These are phyloP conservation scores for Hydrochoerus hydrochaeris DNA, from an alignment of 2,113 vertebrate species.

Conservation along the genomic window DNA sequence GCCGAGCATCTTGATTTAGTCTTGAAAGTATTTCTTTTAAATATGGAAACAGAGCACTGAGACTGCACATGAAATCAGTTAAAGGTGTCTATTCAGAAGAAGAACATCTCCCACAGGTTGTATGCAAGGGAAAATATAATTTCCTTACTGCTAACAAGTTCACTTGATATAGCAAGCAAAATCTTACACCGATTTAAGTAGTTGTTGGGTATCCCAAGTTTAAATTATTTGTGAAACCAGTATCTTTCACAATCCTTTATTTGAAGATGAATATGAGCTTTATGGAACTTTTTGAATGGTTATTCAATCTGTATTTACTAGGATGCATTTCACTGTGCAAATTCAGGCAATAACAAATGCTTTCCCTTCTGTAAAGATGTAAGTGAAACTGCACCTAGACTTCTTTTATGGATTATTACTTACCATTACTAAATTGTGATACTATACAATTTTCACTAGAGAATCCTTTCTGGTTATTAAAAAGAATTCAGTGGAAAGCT, in stretches of 20 bases:
- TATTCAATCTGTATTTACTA: background rate
- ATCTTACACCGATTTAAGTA: background rate
- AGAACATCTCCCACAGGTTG: background rate
- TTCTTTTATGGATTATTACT: background rate
- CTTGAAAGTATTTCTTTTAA: background rate
- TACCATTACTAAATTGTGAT: background rate
- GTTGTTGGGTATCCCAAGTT: background rate
- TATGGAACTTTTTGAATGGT: background rate
- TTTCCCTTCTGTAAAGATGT: background rate
- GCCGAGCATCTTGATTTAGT: background rate
- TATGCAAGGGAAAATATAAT: background rate
- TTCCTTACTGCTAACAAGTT: background rate
- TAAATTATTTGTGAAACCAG: background rate
- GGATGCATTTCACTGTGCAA: slow-evolving; percentile 8
- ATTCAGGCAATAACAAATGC: slow-evolving; percentile 41
- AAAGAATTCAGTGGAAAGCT: slow-evolving; percentile 24
- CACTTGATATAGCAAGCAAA: background rate
- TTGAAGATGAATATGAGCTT: background rate
- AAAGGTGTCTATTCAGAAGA: background rate
- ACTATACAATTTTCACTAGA: background rate
- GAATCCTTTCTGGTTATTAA: background rate
- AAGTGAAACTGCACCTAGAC: background rate
- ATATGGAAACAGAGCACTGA: background rate
- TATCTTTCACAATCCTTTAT: background rate
- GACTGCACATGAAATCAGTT: background rate